Base-by-base conservation (phyloP, 2,888 invertebrate genomes). In the Spilosoma lubricipeda region DNA sequence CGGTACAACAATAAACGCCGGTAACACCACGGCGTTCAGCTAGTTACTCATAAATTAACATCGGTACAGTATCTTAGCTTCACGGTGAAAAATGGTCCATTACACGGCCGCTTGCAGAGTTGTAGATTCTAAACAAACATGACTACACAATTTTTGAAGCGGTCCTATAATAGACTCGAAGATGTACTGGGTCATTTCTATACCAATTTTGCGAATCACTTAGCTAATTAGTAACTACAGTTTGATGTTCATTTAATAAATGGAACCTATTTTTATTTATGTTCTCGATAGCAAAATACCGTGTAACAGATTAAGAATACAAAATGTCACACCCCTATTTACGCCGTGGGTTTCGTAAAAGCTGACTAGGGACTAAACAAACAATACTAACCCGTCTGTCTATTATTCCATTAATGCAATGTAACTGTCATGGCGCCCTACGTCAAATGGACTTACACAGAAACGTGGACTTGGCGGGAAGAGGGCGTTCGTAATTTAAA, bases 391-490 rank as follows among this genome's bases (percentile, higher is more conserved):
- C 39, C 36, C 36, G 36, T 36, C 36, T 36, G 36, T 11, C 9
- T 39, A n/a, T n/a, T n/a, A n/a, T n/a, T 30, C 18, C 30, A n/a
- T 69, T 52, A 27, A 27, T 39, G 78, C 74, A 75, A 76, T 65
- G 73, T 42, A 27, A 64, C 56, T 71, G 67, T 72, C 78, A 80
- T 82, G 80, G 83, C 86, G 82, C 80, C 85, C 82, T 75, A 45
- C 15, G 70, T 75, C 84, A 90, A 45, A 91, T 89, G 90, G 90
- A 89, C 87, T 87, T 52, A 71, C 75, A 87, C 91, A 92, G 92
- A 92, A 91, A 86, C 88, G 90, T 92, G 93, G 92, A 93, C 93
- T 91, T 92, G 90, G 87, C 91, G 91, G 92, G 90, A 91, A 91
- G 83, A 87, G 86, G 81, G 82, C 86, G 85, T 89, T 90, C 89